Evolutionary conservation across 1,140 invertebrate genomes (phyloP), one percentile per base, ranked within the genome.

Genomic region (Ips nitidus): DNA sequence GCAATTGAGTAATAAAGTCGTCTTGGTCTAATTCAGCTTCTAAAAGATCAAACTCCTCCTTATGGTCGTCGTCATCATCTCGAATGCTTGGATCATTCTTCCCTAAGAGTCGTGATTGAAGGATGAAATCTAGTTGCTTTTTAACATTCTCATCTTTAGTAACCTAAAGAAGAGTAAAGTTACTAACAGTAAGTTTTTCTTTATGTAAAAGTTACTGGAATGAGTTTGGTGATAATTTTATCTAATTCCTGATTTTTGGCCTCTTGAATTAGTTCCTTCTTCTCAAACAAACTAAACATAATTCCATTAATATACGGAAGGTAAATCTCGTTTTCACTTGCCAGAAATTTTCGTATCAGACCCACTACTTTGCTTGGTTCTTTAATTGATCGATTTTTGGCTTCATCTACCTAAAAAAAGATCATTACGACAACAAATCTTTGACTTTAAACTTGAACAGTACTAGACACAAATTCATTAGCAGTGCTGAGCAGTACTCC

Each of bases 221-320:
- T 61, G 39, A 71, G 37, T 36, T 57, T 60, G 8, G 66, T 50
- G 4, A 71, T 41, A 45, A 53, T n/a, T 39, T 71, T 66, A 62
- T 71, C 69, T 36, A 71, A 41, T 36, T 66, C 2, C 41, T 66
- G 69, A 41, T 43, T 43, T 4, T n/a, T 53, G 8, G 69, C 69
- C 41, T 71, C 69, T 4, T 61, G 37, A 2, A 71, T 63, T 4
- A 71, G 59, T 40, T 60, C 69, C n/a, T 41, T 57, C 39, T 62
- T 71, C 50, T 71, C 69, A 39, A 71, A 60, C n/a, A 71, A 39
- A 40, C 69, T 71, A 37, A 71, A 71, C 69, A 71, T 71, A 2
- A 71, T 55, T n/a, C 63, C 69, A 45, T 71, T 71, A 38, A 71
- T 55, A 22, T 71, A 71, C 4, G 62, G 69, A 40, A 71, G 56